Evolutionary conservation across 1,140 invertebrate genomes (phyloP).

Genomic region (Procambarus clarkii): DNA sequence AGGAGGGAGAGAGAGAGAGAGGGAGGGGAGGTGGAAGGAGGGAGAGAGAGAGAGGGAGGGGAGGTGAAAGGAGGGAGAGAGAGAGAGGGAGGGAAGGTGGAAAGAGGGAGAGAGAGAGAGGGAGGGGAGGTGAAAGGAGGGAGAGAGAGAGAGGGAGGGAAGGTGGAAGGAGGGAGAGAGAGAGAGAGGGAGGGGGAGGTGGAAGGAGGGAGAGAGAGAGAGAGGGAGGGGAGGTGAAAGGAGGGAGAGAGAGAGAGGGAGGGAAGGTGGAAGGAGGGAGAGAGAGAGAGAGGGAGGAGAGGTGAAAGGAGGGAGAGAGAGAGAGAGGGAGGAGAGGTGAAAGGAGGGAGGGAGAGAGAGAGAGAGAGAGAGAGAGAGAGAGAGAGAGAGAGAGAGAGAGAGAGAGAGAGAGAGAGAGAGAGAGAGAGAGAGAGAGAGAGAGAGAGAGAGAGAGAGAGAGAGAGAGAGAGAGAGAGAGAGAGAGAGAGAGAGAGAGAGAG

Average conservation of each 20-base stretch:
- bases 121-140: not conserved
- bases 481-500: not conserved
- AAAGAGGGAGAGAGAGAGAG: not conserved
- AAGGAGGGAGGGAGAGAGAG: too few relatives aligned
- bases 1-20: not conserved
- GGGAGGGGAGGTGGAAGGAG: too few relatives aligned
- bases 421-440: not conserved
- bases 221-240: not conserved
- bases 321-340: too few relatives aligned
- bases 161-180: not conserved
- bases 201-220: constrained; percentile 2
- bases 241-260: too few relatives aligned
- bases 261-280: constrained; percentile 12
- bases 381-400: not conserved
- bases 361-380: too few relatives aligned
- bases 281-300: constrained; percentile 19
- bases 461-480: not conserved
- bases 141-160: too few relatives aligned
- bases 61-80: too few relatives aligned
- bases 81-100: too few relatives aligned
- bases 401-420: not conserved
- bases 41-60: not conserved
- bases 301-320: not conserved
- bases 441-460: not conserved
- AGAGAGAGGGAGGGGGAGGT: not conserved